Evolutionary conservation across 2,113 vertebrate genomes (phyloP).

Genomic region (Gadus macrocephalus): DNA sequence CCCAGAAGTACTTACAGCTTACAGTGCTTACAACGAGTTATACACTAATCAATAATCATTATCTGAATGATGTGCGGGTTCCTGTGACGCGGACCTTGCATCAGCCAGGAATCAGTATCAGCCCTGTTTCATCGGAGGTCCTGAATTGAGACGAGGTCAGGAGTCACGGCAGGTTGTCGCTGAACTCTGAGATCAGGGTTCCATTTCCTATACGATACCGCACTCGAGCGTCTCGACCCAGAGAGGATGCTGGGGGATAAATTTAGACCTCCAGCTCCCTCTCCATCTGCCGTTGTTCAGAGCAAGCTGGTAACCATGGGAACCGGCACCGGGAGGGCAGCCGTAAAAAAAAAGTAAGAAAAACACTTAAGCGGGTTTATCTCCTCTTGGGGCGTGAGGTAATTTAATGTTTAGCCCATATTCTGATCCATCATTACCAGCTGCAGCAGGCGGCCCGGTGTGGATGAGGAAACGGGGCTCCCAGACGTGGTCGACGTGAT

Average conservation of each 20-base stretch:
- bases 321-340: slow-evolving; percentile 66
- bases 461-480: slow-evolving; percentile 44
- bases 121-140: too few species aligned
- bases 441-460: slow-evolving; percentile 27
- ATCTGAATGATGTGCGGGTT: too few species aligned
- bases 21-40: too few species aligned
- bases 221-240: slow-evolving; percentile 68
- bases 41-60: too few species aligned
- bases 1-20: too few species aligned
- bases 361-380: slow-evolving; percentile 52
- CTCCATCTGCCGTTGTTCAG: slow-evolving; percentile 78
- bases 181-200: slow-evolving; percentile 47
- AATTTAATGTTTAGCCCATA: slow-evolving; percentile 49
- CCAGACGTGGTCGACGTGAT: slow-evolving; percentile 13
- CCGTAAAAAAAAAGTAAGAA: slow-evolving; percentile 44
- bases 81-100: too few species aligned
- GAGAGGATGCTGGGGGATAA: slow-evolving; percentile 79
- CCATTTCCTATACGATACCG: slow-evolving; percentile 66
- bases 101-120: too few species aligned
- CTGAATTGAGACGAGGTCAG: slow-evolving; percentile 31
- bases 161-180: slow-evolving; percentile 55
- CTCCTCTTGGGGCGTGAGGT: slow-evolving; percentile 43
- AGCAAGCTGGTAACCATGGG: slow-evolving; percentile 79
- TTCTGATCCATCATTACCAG: slow-evolving; percentile 48
- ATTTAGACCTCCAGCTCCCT: slow-evolving; percentile 79